Conservation (phyloP, 1,140 invertebrate species). For the Drosophila pallidifrons region DNA sequence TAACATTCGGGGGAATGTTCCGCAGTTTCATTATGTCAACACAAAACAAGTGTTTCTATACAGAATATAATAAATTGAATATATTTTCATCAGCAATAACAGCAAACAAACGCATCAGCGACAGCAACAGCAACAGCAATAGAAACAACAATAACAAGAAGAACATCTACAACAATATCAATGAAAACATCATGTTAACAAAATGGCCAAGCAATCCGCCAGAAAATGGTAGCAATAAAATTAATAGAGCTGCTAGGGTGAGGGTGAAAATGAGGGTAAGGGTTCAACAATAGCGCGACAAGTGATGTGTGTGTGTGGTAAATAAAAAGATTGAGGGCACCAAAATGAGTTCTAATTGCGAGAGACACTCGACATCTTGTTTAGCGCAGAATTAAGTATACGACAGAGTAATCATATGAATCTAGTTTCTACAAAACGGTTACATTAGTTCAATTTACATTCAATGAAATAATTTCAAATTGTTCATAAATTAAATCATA, state of each 20-base stretch:
- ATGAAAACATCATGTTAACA: slow-evolving; percentile 74
- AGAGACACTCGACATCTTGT: slow-evolving; percentile 5
- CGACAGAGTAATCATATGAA: background rate
- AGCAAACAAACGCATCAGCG: slow-evolving; percentile 65
- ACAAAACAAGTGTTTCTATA: slow-evolving; percentile 78
- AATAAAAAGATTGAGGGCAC: slow-evolving; percentile 51
- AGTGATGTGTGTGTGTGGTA: slow-evolving; percentile 66
- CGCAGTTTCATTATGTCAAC: slow-evolving; percentile 68
- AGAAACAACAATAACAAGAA: slow-evolving; percentile 24
- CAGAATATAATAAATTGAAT: slow-evolving; percentile 81
- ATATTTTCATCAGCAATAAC: slow-evolving; percentile 80
- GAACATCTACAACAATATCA: slow-evolving; percentile 33
- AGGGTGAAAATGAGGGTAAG: slow-evolving; percentile 1
- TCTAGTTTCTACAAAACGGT: too few relatives aligned
- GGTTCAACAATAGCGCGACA: slow-evolving; percentile 42
- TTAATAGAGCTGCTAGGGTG: slow-evolving; percentile 31
- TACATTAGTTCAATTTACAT: too few relatives aligned
- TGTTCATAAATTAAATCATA: too few relatives aligned
- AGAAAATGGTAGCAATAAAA: slow-evolving; percentile 53
- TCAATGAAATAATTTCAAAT: too few relatives aligned
- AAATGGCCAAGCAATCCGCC: slow-evolving; percentile 58
- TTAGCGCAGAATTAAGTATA: background rate
- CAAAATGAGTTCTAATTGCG: slow-evolving; percentile 20
- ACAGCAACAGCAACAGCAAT: slow-evolving; percentile 31
- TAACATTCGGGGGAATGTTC: slow-evolving; percentile 36